Evolutionary conservation across 1,140 invertebrate species (phyloP), one percentile per base, ranked within the genome.

Genomic region (Tetranychus urticae): DNA sequence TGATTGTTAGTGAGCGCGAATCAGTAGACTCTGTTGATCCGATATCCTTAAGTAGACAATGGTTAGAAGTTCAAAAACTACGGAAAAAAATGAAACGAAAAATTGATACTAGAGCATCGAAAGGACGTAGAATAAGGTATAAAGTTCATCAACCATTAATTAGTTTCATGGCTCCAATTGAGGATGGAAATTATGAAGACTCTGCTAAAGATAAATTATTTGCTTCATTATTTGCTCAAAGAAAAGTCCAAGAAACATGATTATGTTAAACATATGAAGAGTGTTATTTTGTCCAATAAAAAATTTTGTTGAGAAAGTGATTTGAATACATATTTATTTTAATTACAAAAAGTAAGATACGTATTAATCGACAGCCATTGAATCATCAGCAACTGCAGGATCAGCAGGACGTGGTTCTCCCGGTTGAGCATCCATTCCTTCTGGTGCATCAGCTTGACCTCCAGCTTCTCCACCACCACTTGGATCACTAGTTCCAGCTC

Each of bases 101-200:
- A 72, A 82, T 93, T 1, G 88, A 94, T 68, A 89, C 86, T 0
- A 82, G 80, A 72, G 88, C 88, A 0, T 89, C 86, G 14, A 97
- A 97, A 73, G 93, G 88, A 0, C 76, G 90, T 65, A 86, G 83
- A 74, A 77, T 94, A 39, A 72, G 89, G 60, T 97, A 90, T 74
- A 82, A 84, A 37, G 82, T 93, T 13, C 88, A 93, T 71, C 80
- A 82, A 48, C 88, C 92, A 71, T 73, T 97, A 33, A 81, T 92
- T 0, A 96, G 91, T 73, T 96, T 88, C 68, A 92, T 93, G 88
- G 87, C 88, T 3, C 85, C 87, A 0, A 75, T 82, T 59, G 79
- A 81, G 58, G 72, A 75, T 3, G 72, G 73, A 59, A 74, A 76
- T n/a, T 86, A 83, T 82, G 81, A 79, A 10, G 82, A 88, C 62